Base-by-base conservation (phyloP, 2,888 invertebrate species). In the Kuschelorhynchus macadamiae region DNA sequence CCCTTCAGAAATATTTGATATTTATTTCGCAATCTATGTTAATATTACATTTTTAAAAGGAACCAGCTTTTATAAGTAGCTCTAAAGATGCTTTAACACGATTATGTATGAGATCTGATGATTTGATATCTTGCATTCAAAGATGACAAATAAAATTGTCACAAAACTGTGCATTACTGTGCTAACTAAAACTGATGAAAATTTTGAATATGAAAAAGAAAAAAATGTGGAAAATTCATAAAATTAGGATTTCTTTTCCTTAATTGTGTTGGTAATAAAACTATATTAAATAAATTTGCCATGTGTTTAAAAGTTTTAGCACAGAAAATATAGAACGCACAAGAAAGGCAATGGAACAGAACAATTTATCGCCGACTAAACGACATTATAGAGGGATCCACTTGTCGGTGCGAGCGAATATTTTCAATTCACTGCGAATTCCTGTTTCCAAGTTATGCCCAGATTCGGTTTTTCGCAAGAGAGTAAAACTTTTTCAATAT, bases 91-190 rank as follows among this genome's bases (percentile, higher is more conserved):
- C 91, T 67, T 95, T 95, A 82, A 86, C 90, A 0, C 88, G 91
- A 70, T 88, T 96, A 53, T 94, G 94, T 79, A 87, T 90, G 59
- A 91, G 92, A 72, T 90, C 90, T 20, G 91, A 93, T 72, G 94
- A 95, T 78, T 86, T 97, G 63, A 87, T 96, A 57, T 94, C 95
- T 0, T 95, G 94, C 79, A 84, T 96, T 41, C 92, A 93, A 71
- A 91, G 91, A 75, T 95, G 95, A 91, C 91, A 0, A 86, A 87
- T 55, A 89, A 89, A 78, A 86, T 95, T 46, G 91, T 93, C 0
- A 87, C 88, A 67, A 87, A 92, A 71, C 84, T 96, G 7, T 95
- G 95, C 1, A 87, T 94, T 1, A 90, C 91, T 41, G 85, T 92
- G 42, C 88, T 91, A 36, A 88, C 89, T 57, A 82, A 95, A 61